A percentile compares a stretch with the other conserved stretches of the same genome.
These are phyloP conservation scores for Tiliacea aurago DNA, from an alignment of 2,888 invertebrate genomes.

Conservation along the genomic window DNA sequence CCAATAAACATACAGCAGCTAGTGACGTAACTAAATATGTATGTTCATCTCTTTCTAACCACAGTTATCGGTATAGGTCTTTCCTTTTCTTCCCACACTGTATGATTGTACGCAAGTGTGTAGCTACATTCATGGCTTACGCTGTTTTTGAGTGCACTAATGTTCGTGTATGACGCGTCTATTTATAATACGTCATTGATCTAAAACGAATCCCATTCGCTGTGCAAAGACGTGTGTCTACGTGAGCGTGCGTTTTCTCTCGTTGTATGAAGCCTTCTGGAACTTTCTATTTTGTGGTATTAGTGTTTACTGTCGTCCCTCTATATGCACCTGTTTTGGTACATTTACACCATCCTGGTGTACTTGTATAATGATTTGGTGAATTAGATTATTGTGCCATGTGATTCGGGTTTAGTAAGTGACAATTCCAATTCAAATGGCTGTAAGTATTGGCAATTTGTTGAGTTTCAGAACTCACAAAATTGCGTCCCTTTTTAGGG, in stretches of 20 bases:
- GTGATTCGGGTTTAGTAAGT: constrained; percentile 18
- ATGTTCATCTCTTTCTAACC: no score
- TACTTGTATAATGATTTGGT: constrained; percentile 37
- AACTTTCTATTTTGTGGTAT: constrained; percentile 8
- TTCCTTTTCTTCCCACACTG: no score
- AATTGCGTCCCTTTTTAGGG: background rate
- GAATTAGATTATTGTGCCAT: constrained; percentile 41
- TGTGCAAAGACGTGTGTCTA: background rate
- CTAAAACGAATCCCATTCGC: no score
- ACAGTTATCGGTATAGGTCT: no score
- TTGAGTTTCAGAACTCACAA: background rate
- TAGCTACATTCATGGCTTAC: no score
- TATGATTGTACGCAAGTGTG: no score
- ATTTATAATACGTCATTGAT: no score
- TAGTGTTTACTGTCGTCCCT: constrained; percentile 66
- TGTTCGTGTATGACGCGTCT: no score
- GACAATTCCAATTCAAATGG: constrained; percentile 8
- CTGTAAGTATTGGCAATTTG: background rate
- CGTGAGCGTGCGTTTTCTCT: background rate
- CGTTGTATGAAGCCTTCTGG: background rate
- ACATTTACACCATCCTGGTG: constrained; percentile 26
- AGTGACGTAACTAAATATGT: no score
- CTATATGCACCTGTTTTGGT: constrained; percentile 20
- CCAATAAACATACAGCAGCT: no score
- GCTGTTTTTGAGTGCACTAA: no score